Base-by-base conservation (phyloP, 2,113 vertebrate genomes). In the Cinclus cinclus region DNA sequence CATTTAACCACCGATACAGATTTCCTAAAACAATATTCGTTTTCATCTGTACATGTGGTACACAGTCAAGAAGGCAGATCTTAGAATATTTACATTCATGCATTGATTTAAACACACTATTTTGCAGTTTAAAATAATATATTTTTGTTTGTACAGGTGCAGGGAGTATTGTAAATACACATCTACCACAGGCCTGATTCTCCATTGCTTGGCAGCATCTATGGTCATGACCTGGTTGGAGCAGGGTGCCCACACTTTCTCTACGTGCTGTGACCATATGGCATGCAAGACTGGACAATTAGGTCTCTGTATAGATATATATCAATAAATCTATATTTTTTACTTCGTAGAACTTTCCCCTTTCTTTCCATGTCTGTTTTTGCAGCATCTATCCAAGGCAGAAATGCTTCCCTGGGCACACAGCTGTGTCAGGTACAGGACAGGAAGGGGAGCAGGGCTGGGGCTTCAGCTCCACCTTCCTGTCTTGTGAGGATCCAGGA, bases 1-100 rank as follows among this genome's bases (percentile, higher is more conserved):
- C 97, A 98, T 97, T 97, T 96, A 95, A 97, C 96, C 93, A 82
- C 69, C 49, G 94, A 95, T 96, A 96, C 98, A 95, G 97, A 98
- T 96, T 97, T 97, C 96, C 97, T 98, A 98, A 97, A 98, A 98
- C 97, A 92, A 95, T 95, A 97, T 97, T 97, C 11, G 46, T 96
- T 98, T 98, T 97, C 97, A 96, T 97, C 92, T 97, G 98, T 97
- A 98, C 97, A 98, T 97, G 79, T 96, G 97, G 98, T 98, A 96
- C 98, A 98, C 96, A 92, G 97, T 98, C 94, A 97, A 98, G 98
- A 98, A 99, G 98, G 98, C 99, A 98, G 98, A 98, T 98, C 97
- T 97, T 97, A 95, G 98, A 97, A 97, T 98, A 98, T 98, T 98
- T 98, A 99, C 99, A 98, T 98, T 99, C 99, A 99, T 99, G 99